Base-by-base conservation (phyloP, 2,888 invertebrate species). In the Cantharis nigra region DNA sequence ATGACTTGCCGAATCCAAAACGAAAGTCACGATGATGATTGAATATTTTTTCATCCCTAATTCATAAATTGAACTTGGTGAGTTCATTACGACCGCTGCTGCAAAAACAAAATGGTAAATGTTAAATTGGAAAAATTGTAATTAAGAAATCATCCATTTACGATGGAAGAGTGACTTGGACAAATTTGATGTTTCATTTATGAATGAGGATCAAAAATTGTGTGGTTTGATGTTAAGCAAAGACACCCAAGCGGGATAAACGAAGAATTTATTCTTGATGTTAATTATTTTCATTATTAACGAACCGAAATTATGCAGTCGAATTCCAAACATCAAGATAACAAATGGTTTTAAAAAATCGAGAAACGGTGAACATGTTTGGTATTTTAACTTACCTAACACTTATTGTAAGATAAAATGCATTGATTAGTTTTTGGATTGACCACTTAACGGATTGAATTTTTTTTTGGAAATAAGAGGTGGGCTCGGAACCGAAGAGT, bases 271-370 rank as follows among this genome's bases (percentile, higher is more conserved):
- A 67, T 67, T 67, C 65, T 67, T 5, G 65, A 67, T 67, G 65
- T 67, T 67, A 67, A 67, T 67, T n/a, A 26, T 67, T 67, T 67
- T 23, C 65, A 20, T 67, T 67, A 67, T 67, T 67, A 67, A 67
- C 65, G 65, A 67, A 67, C 65, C 26, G n/a, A 67, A 67, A 67
- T 67, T 67, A 67, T 26, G 65, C 26, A 67, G 13, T 67, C 65
- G 20, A 67, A 67, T 20, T n/a, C 65, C 26, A 20, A 26, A 67
- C 65, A 67, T 67, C 65, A 23, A 67, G 65, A 67, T 67, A 67
- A 67, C 23, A 67, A 67, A 67, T 67, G 65, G 26, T 23, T 26
- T 20, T 67, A 67, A 67, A 64, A 67, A 67, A 67, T 67, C n/a
- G n/a, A n/a, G 26, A 23, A 23, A 67, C 26, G 20, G 65, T 23